These are phyloP conservation scores for Diabrotica undecimpunctata DNA, from an alignment of 1,140 invertebrate genomes.

Conservation along the genomic window DNA sequence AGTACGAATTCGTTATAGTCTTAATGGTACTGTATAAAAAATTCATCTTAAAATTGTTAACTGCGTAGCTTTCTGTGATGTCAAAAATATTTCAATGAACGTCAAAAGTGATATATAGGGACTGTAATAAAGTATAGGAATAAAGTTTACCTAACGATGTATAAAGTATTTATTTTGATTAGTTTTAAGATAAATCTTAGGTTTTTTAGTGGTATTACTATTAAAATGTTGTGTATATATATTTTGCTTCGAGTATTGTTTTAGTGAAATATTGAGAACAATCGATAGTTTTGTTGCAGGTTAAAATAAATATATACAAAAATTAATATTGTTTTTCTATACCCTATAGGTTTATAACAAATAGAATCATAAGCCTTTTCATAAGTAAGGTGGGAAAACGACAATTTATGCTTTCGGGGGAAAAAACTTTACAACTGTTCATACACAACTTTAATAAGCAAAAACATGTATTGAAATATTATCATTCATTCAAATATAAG, in stretches of 20 bases:
- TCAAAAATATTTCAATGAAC: not conserved
- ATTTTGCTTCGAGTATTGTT: not conserved
- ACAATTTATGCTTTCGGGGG: too few relatives aligned
- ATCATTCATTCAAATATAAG: too few relatives aligned
- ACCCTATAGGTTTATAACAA: too few relatives aligned
- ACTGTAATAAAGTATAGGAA: not conserved
- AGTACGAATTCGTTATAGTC: too few relatives aligned
- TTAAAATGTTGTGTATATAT: not conserved
- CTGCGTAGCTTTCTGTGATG: not conserved
- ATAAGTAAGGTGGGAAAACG: too few relatives aligned
- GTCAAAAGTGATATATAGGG: not conserved
- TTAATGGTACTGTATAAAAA: too few relatives aligned
- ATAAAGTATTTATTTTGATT: slow-evolving; percentile 3
- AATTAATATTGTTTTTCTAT: not conserved
- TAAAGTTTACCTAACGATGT: not conserved
- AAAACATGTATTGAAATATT: too few relatives aligned
- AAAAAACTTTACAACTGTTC: too few relatives aligned
- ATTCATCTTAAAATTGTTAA: too few relatives aligned
- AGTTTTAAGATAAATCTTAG: not conserved
- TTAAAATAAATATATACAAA: not conserved
- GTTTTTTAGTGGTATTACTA: not conserved
- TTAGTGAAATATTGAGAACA: not conserved
- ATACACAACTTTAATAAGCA: too few relatives aligned
- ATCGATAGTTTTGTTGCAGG: not conserved
- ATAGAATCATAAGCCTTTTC: too few relatives aligned